Base-by-base conservation (phyloP, 2,113 vertebrate genomes). In the Nesospiza acunhae region DNA sequence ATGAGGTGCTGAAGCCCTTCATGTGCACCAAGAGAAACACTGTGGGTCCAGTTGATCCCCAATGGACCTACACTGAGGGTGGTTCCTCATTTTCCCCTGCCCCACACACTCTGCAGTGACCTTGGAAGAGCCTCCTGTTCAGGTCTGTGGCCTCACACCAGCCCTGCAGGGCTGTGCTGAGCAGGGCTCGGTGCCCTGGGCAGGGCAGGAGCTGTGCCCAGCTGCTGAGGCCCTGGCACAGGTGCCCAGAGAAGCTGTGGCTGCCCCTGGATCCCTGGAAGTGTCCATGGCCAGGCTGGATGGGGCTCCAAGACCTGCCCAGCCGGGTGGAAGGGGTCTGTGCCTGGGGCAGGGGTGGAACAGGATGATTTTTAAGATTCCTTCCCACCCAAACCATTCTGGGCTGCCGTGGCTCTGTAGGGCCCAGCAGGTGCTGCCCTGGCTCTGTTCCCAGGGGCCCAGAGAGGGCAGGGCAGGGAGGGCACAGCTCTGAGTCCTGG, bases 291-390 rank as follows among this genome's bases (percentile, higher is more conserved):
- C 59, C 22, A 27, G 50, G 26, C 1, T 88, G 50, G 58, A 27
- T 0, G 0, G 17, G 35, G 21, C 17, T 58, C 18, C 37, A 44
- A 33, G 68, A 13, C 35, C 58, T 3, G 1, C 26, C 15, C 50
- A 42, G 0, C 26, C 26, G 42, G 6, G 50, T 44, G 15, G 37
- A 13, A 64, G 42, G 9, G 50, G 50, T 56, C 35, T 9, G 7
- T 64, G 58, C 50, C 28, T 27, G 11, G 11, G 47, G 47, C n/a
- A 53, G 22, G 9, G 6, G 11, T 31, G 58, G 16, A 22, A 49
- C 2, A 3, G 7, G 30, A 8, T 12, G 42, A 31, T 49, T 41
- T 55, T 88, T 42, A 33, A 50, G n/a, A 10, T 58, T 31, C 31
- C 11, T 73, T 63, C 35, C 26, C 15, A 56, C 49, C 22, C 35